Base-by-base conservation (phyloP, 1,140 invertebrate species). In the Marisa cornuarietis region DNA sequence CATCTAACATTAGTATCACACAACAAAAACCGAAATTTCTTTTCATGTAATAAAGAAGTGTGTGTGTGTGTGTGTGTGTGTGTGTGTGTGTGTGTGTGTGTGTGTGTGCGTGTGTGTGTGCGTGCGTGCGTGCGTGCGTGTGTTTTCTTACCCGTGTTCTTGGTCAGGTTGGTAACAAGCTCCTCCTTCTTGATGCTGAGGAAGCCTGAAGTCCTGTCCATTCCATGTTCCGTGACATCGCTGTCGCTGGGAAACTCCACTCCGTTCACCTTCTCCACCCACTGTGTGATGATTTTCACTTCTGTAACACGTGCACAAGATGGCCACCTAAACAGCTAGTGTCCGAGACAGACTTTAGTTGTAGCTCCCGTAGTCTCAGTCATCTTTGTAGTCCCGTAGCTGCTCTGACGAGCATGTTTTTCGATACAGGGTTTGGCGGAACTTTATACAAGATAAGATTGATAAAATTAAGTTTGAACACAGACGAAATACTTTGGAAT, bases 251-350 rank as follows among this genome's bases (percentile, higher is more conserved):
- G 87, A 62, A 87, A 88, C 54, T 78, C 76, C 11, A 83, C 62
- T 42, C 83, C 83, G 14, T 82, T 68, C 20, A 84, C 81, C 61
- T 83, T 78, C 65, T 85, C 81, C 22, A 85, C 77, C 83, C 81
- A 83, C 73, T 87, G 85, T 4, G 81, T 84, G n/a, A 85, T 79
- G 31, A 87, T 85, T 54, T 84, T 87, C 49, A 87, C 83, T 63
- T 87, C 87, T 88, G 76, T 0, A 49, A 72, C 65, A 68, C 26
- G 26, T 1, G 1, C 22, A 22, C 13, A n/a, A 18, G 26, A 16
- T n/a, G n/a, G n/a, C n/a, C n/a, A n/a, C n/a, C n/a, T n/a, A n/a
- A n/a, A n/a, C n/a, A n/a, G n/a, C n/a, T n/a, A 42, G 31, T 42
- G 31, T 42, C 31, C 1, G 31, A 42, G 31, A 42, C 31, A 42